Base-by-base conservation (phyloP, 2,888 invertebrate species). In the Zaprionus lineosus region DNA sequence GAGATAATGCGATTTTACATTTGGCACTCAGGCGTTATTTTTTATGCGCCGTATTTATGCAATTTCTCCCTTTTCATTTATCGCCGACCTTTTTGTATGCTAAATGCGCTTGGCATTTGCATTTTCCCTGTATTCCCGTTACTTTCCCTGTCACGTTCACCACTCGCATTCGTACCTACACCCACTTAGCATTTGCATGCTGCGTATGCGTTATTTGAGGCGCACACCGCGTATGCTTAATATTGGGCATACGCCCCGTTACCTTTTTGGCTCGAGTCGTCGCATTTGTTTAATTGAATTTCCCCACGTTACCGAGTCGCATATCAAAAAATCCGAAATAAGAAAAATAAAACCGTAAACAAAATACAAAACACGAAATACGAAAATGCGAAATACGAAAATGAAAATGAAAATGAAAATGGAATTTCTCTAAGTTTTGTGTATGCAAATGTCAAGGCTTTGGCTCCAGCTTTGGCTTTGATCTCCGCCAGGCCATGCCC, bases 251-350 rank as follows among this genome's bases (percentile, higher is more conserved):
- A n/a, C n/a, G 33, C 40, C 52, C 21, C 52, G 36, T 39, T 29
- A 11, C 12, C 5, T 44, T 51, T 37, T 9, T 37, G 52, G 43
- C 36, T 56, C 34, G 59, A 12, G 31, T 16, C n/a, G n/a, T n/a
- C 52, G 53, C 70, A 66, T 74, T 68, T 65, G 65, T 65, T 78
- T 79, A 78, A 78, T 78, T 83, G 72, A 78, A 78, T 81, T 71
- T 56, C 29, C 55, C 18, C 48, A 56, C 68, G 59, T 68, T 67
- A 52, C 39, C 16, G 28, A 40, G 55, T 40, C 36, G 26, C 37
- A 37, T 46, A 40, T 47, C 12, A 41, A 48, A 36, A n/a, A n/a
- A n/a, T n/a, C n/a, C 12, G 29, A 51, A 51, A 60, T 43, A 31
- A 53, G n/a, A 24, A 24, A 24, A n/a, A 21, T 3, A 21, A 21